Conservation (phyloP, 2,113 vertebrate genomes). For the Anolis carolinensis region DNA sequence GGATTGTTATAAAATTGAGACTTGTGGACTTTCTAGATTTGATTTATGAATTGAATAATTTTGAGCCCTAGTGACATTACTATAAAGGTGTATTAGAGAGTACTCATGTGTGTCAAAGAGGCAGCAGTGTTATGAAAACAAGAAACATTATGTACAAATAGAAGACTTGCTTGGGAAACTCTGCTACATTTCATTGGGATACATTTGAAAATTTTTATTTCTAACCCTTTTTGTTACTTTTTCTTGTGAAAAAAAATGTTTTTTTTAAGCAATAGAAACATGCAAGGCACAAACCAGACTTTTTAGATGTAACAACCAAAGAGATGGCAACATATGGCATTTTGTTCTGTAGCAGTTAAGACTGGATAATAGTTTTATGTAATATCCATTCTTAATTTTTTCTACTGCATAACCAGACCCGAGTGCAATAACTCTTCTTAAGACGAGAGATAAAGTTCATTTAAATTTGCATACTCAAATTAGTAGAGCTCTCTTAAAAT, state of each 20-base stretch:
- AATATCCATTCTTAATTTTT: conserved; percentile 30
- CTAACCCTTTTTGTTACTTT: not conserved
- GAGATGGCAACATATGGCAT: not conserved
- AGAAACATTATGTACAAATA: not conserved
- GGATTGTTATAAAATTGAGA: not conserved
- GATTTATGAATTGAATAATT: not conserved
- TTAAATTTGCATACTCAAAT: conserved; percentile 41
- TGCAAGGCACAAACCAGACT: fast-evolving
- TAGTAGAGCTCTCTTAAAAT: conserved; percentile 57
- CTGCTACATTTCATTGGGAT: not conserved
- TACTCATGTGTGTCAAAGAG: not conserved
- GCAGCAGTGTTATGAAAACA: not conserved
- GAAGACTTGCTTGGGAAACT: not conserved
- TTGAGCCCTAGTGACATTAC: not conserved
- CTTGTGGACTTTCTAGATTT: not conserved
- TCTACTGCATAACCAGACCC: conserved; percentile 1
- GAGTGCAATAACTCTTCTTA: conserved; percentile 42
- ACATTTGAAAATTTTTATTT: not conserved
- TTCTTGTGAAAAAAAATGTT: not conserved
- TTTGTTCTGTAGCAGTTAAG: conserved; percentile 3
- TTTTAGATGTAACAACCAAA: fast-evolving
- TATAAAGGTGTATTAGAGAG: not conserved
- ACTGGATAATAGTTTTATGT: not conserved
- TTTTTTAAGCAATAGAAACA: not conserved
- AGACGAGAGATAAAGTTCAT: conserved; percentile 42